These are phyloP conservation scores for Parnassius mnemosyne DNA, from an alignment of 2,888 invertebrate genomes.

Conservation along the genomic window DNA sequence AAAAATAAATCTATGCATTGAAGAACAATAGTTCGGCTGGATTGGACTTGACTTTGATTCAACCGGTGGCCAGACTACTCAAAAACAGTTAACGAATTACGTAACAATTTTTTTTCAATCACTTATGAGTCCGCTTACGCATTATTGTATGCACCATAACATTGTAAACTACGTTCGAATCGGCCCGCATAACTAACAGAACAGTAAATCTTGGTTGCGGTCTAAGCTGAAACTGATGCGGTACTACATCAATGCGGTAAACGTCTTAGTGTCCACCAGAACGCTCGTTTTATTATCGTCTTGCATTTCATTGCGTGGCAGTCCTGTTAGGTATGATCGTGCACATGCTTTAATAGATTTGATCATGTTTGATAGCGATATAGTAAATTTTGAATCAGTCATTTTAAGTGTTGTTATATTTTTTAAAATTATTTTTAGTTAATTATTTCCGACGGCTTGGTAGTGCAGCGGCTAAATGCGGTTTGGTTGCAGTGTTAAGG, in stretches of 20 bases:
- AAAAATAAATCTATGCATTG: too few relatives aligned
- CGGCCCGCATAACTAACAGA: constrained; percentile 48
- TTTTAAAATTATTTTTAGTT: too few relatives aligned
- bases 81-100: too few relatives aligned
- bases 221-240: constrained; percentile 63
- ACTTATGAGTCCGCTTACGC: constrained; percentile 19
- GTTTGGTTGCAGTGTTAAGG: too few relatives aligned
- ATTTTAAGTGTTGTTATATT: too few relatives aligned
- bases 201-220: constrained; percentile 59
- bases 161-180: constrained; percentile 38
- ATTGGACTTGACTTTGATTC: too few relatives aligned
- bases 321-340: constrained; percentile 42
- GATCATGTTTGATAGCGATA: constrained; percentile 23
- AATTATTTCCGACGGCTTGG: too few relatives aligned
- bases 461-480: too few relatives aligned
- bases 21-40: too few relatives aligned
- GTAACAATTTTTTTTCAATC: background rate
- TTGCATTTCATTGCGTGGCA: constrained; percentile 42
- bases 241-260: constrained; percentile 60
- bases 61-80: too few relatives aligned
- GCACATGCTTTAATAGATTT: constrained; percentile 35
- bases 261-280: constrained; percentile 54
- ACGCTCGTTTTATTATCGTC: constrained; percentile 42
- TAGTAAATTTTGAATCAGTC: too few relatives aligned
- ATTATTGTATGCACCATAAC: constrained; percentile 19